phyloP scores from a whole-genome alignment of 2,888 invertebrate genomes.

The Synergus itoensis region DNA sequence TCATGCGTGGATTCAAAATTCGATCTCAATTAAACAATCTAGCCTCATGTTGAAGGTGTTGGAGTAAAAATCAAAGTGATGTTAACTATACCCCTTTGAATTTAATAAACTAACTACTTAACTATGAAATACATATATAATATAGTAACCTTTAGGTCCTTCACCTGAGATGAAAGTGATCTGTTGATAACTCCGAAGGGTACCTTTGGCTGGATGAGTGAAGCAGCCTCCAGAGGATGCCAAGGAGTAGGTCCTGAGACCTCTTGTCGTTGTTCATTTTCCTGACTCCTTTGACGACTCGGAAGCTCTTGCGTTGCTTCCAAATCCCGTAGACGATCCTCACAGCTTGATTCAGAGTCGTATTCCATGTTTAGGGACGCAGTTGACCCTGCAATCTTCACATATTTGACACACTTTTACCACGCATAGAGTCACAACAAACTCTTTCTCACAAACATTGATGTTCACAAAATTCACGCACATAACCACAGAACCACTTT shows the following conservation, averaged over 20 bases:
- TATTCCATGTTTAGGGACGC: constrained; percentile 67
- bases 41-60: background rate
- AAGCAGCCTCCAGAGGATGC: constrained; percentile 52
- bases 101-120: constrained; percentile 11
- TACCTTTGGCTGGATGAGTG: constrained; percentile 45
- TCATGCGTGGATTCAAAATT: too few relatives aligned
- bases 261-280: constrained; percentile 44
- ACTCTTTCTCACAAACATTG: background rate
- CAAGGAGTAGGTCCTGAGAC: constrained; percentile 49
- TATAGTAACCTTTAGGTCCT: constrained; percentile 78
- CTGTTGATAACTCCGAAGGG: constrained; percentile 53
- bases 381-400: constrained; percentile 37
- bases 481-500: constrained; percentile 44
- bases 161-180: constrained; percentile 71
- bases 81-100: background rate
- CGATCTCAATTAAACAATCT: background rate
- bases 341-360: constrained; percentile 71
- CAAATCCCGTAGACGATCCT: constrained; percentile 62
- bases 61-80: background rate
- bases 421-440: background rate
- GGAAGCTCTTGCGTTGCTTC: constrained; percentile 56
- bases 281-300: constrained; percentile 35
- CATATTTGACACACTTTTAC: constrained; percentile 50
- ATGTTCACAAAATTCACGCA: constrained; percentile 27
- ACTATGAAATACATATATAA: background rate